These are phyloP conservation scores for Canis aureus DNA, from an alignment of 2,113 vertebrate species.

Conservation along the genomic window DNA sequence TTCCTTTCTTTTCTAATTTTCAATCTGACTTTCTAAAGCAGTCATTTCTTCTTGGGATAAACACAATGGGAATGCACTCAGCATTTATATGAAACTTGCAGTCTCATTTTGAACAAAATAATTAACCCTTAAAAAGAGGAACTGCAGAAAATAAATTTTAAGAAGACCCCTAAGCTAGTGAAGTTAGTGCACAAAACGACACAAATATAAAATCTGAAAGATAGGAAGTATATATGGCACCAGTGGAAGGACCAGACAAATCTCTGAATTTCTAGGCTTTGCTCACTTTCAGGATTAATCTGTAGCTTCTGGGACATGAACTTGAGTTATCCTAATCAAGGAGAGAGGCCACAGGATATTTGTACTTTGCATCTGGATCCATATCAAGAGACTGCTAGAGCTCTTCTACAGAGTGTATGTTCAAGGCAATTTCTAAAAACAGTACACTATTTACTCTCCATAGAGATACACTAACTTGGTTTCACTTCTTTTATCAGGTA, in stretches of 20 bases:
- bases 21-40: background rate
- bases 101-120: background rate
- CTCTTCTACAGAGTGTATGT: background rate
- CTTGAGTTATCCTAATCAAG: background rate
- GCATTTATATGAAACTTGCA: background rate
- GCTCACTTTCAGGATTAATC: background rate
- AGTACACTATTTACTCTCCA: background rate
- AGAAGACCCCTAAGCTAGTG: background rate
- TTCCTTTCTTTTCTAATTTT: background rate
- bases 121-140: background rate
- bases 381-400: background rate
- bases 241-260: background rate
- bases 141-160: background rate
- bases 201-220: background rate
- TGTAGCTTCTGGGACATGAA: background rate
- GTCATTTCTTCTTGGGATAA: background rate
- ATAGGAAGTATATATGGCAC: background rate
- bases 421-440: background rate
- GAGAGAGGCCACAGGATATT: background rate
- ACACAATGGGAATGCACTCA: background rate
- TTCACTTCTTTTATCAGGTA: background rate
- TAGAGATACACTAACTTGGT: background rate
- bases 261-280: background rate
- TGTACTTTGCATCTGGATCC: background rate
- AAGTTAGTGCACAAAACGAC: background rate